Evolutionary conservation across 2,888 invertebrate species (phyloP).

Genomic region (Theretra japonica): DNA sequence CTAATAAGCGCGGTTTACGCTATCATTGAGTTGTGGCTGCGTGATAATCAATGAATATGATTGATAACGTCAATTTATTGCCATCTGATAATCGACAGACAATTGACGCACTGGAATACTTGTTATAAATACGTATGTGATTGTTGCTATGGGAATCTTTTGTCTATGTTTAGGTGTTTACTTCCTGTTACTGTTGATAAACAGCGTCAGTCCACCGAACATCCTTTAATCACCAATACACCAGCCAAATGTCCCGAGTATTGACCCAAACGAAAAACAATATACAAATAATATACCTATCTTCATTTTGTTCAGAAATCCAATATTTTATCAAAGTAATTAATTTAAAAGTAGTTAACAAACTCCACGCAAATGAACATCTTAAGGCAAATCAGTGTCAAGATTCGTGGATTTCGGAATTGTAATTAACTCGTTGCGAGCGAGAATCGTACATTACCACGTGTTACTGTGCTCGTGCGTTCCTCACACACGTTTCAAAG

Average conservation of each 20-base stretch:
- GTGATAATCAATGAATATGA: background rate
- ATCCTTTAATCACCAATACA: no score
- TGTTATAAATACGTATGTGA: background rate
- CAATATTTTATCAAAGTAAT: no score
- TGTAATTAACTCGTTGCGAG: background rate
- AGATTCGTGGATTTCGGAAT: background rate
- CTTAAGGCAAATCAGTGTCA: background rate
- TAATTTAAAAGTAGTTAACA: background rate
- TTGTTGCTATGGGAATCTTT: no score
- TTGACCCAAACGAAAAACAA: no score
- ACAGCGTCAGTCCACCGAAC: no score
- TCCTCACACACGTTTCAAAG: background rate
- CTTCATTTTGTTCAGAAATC: no score
- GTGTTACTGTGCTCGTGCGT: conserved; percentile 3
- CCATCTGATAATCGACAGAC: background rate
- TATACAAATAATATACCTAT: no score
- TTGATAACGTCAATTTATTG: background rate
- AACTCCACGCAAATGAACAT: background rate
- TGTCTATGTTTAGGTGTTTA: no score
- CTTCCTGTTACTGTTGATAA: no score
- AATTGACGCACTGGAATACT: background rate
- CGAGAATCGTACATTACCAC: background rate
- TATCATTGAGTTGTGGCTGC: background rate
- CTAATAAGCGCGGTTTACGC: conserved; percentile 3
- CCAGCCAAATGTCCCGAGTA: no score